Conservation (phyloP, 2,113 vertebrate genomes). For the Dunckerocampus dactyliophorus region DNA sequence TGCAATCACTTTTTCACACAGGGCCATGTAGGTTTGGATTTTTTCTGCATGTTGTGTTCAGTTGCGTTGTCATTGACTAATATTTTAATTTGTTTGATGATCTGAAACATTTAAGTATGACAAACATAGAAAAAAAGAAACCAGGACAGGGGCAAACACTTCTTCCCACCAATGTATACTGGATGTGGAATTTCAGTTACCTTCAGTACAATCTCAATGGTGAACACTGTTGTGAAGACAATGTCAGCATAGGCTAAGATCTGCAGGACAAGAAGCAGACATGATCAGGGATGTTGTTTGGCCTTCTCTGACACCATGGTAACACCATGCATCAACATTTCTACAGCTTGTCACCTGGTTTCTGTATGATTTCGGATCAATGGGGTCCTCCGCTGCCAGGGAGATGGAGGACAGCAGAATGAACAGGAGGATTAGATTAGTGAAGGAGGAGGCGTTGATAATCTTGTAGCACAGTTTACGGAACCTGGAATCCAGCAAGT, state of each 20-base stretch:
- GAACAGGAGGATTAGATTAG: conserved; percentile 97
- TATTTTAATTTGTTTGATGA: too few relatives aligned
- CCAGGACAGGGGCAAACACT: too few relatives aligned
- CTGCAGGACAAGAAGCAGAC: conserved; percentile 60
- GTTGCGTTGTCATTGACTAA: too few relatives aligned
- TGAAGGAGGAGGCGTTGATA: conserved; percentile 94
- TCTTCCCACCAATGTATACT: not conserved
- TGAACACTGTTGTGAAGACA: conserved; percentile 93
- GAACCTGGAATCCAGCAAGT: conserved; percentile 68
- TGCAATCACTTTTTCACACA: too few relatives aligned
- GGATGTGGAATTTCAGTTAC: conserved; percentile 56
- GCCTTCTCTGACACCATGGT: not conserved
- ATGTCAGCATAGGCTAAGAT: conserved; percentile 91
- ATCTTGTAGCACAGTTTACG: conserved; percentile 91
- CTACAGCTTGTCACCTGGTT: conserved; percentile 77
- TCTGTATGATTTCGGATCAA: conserved; percentile 85
- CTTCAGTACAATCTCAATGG: conserved; percentile 95
- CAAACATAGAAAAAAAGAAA: too few relatives aligned
- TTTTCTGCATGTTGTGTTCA: too few relatives aligned
- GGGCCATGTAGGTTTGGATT: too few relatives aligned
- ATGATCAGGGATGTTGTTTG: not conserved
- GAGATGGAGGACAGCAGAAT: conserved; percentile 98
- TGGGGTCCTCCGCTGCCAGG: conserved; percentile 93
- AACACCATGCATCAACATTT: fast-evolving
- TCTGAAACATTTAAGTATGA: too few relatives aligned